A percentile compares a stretch with the other conserved stretches of the same genome.
These are phyloP conservation scores for Ciconia nigra DNA, from an alignment of 2,797 vertebrate species.

Conservation along the genomic window DNA sequence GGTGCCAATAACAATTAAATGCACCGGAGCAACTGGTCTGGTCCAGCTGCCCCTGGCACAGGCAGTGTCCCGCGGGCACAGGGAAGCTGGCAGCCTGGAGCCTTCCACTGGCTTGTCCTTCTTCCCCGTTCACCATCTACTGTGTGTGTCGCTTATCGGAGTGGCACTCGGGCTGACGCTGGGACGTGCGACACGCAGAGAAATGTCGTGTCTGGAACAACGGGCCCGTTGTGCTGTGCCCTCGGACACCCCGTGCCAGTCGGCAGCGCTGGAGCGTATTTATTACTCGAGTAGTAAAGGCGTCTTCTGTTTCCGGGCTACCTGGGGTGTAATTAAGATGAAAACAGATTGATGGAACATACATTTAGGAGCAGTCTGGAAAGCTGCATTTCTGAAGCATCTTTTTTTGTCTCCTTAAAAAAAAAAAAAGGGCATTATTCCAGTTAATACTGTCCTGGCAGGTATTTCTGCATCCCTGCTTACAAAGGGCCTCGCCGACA, in stretches of 20 bases:
- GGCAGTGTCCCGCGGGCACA: background rate
- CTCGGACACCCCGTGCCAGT: background rate
- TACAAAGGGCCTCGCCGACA: background rate
- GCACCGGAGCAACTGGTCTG: background rate
- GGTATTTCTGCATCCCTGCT: background rate
- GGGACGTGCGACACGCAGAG: background rate
- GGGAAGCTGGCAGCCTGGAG: background rate
- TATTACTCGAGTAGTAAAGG: background rate
- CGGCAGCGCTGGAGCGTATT: background rate
- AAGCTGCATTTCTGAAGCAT: background rate
- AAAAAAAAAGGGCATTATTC: background rate
- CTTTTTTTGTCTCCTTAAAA: background rate
- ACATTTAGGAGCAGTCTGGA: background rate
- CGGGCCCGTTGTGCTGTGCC: background rate
- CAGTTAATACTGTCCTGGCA: background rate
- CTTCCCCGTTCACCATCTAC: background rate
- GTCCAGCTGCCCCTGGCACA: conserved; percentile 27
- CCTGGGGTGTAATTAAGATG: conserved; percentile 27
- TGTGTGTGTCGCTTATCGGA: background rate
- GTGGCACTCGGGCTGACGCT: background rate
- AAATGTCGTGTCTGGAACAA: background rate
- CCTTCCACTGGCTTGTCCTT: background rate
- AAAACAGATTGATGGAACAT: background rate
- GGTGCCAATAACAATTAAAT: conserved; percentile 6
- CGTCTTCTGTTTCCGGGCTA: conserved; percentile 54